These are phyloP conservation scores for Watsonalla binaria DNA, from an alignment of 2,888 invertebrate species.

Conservation along the genomic window DNA sequence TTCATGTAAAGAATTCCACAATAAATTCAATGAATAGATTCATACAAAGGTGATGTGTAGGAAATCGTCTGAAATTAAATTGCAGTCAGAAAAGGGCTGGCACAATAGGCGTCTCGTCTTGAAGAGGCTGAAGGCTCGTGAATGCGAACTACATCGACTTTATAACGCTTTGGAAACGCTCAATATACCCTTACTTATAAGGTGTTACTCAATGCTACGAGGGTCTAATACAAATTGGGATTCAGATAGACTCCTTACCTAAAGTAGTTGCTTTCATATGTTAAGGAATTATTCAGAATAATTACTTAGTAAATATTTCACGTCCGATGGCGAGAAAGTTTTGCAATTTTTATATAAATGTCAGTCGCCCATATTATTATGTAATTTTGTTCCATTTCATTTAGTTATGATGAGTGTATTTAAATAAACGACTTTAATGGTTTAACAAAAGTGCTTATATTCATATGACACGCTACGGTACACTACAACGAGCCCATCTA, in stretches of 20 bases:
- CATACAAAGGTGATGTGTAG: slow-evolving; percentile 39
- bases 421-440: not conserved
- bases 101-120: slow-evolving; percentile 47
- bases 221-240: slow-evolving; percentile 51
- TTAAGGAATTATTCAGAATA: slow-evolving; percentile 21
- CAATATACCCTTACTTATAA: slow-evolving; percentile 52
- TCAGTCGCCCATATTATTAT: no score
- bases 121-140: slow-evolving; percentile 42
- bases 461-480: no score
- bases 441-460: no score
- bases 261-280: slow-evolving; percentile 36
- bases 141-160: slow-evolving; percentile 54
- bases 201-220: slow-evolving; percentile 35
- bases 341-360: no score
- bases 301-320: slow-evolving; percentile 7
- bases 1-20: not conserved
- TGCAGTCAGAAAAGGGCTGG: slow-evolving; percentile 53
- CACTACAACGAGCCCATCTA: no score
- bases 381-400: no score
- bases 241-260: slow-evolving; percentile 30
- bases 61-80: slow-evolving; percentile 60
- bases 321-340: not conserved
- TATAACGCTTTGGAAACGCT: slow-evolving; percentile 43
- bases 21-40: slow-evolving; percentile 20
- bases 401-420: no score